Evolutionary conservation across 2,888 invertebrate species (phyloP), one percentile per base, ranked within the genome.

Genomic region (Diachrysia chrysitis): DNA sequence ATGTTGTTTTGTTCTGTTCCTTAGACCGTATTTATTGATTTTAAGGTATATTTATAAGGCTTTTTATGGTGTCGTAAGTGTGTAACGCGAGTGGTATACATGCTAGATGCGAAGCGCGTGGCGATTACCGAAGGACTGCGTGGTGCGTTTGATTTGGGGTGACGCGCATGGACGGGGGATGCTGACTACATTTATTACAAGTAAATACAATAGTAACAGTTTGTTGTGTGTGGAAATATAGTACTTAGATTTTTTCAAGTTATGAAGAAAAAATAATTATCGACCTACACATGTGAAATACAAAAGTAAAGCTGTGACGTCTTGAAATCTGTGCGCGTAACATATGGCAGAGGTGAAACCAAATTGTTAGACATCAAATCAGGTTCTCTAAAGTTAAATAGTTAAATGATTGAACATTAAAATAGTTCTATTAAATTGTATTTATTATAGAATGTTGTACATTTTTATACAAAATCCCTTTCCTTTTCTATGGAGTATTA

Each of bases 71-170:
- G 59, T 81, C 72, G 74, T 80, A 80, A 81, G 68, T 81, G 56
- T 81, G 75, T 73, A 72, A 69, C 66, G 76, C 76, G 76, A 76
- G 66, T 83, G 69, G 72, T 81, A 79, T 82, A 85, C 85, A 85
- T 89, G 71, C 72, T 85, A 83, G 92, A 84, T 87, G 93, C 87
- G 87, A 63, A 82, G 75, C 87, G 90, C 76, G 80, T 88, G 90
- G 86, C 92, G 93, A 90, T 89, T 92, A 87, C 85, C 87, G 88
- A 88, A 87, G 84, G 88, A 95, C 94, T 95, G 94, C 91, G 93
- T 90, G 87, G 89, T 87, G 83, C 83, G 88, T 90, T 87, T 86
- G 89, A 79, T 84, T 84, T 85, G 86, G 90, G 90, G 90, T 88
- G 89, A 87, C 92, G 93, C 93, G 93, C 92, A 91, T 86, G 89